These are phyloP conservation scores for Conomelus anceps DNA, from an alignment of 2,888 invertebrate genomes.

Conservation along the genomic window DNA sequence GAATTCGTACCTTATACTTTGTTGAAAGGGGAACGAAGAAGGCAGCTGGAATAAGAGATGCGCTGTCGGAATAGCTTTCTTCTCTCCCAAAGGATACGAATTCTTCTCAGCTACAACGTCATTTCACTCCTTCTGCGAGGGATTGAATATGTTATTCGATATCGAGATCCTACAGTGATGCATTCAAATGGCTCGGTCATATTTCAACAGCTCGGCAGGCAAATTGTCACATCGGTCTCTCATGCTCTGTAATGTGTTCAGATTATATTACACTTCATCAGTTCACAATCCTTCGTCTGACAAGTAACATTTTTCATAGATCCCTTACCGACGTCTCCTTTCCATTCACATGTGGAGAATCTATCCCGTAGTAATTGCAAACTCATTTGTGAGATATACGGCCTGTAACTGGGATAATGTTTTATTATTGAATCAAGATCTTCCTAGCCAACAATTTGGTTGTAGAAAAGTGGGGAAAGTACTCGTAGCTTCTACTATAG, in stretches of 20 bases:
- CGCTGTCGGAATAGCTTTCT: neutral
- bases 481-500: too few species aligned
- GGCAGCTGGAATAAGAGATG: neutral
- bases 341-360: neutral
- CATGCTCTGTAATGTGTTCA: neutral
- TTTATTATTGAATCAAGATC: neutral
- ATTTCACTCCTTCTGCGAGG: neutral
- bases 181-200: neutral
- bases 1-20: neutral
- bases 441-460: too few species aligned
- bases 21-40: neutral
- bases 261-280: neutral
- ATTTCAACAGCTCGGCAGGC: neutral
- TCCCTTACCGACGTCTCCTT: too few species aligned
- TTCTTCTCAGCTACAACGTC: neutral
- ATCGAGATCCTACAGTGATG: neutral
- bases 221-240: neutral
- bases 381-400: neutral
- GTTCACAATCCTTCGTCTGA: neutral
- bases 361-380: neutral
- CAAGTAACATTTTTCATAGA: neutral
- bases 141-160: neutral
- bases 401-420: neutral
- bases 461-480: too few species aligned
- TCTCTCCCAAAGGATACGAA: neutral